Conservation (phyloP, 2,888 invertebrate genomes). For the Pyralis farinalis region DNA sequence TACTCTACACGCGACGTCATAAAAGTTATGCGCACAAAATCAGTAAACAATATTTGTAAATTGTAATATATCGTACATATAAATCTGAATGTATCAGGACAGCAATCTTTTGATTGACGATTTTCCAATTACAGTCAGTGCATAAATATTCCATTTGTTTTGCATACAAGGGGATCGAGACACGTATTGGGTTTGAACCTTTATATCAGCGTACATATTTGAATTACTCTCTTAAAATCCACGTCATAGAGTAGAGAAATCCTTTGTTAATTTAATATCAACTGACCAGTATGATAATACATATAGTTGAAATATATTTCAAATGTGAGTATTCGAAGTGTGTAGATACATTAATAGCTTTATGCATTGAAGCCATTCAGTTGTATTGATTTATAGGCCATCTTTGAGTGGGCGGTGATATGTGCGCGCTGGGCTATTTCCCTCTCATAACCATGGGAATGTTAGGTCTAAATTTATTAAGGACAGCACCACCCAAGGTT, state of each 20-base stretch:
- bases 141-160: constrained; percentile 66
- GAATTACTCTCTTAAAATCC: background rate
- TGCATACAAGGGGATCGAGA: constrained; percentile 46
- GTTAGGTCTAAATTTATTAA: constrained; percentile 42
- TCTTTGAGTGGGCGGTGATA: constrained; percentile 56
- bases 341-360: constrained; percentile 40
- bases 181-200: constrained; percentile 41
- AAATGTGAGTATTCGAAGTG: constrained; percentile 20
- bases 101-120: constrained; percentile 58
- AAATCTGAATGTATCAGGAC: constrained; percentile 39
- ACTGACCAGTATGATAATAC: constrained; percentile 4
- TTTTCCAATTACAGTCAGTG: constrained; percentile 51
- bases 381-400: constrained; percentile 56
- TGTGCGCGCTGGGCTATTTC: constrained; percentile 40
- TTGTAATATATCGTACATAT: constrained; percentile 18
- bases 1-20: constrained; percentile 13
- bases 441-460: constrained; percentile 25
- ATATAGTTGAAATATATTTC: constrained; percentile 11
- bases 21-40: background rate
- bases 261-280: background rate
- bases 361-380: constrained; percentile 52
- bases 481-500: constrained; percentile 15
- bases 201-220: constrained; percentile 21
- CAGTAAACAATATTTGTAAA: constrained; percentile 19
- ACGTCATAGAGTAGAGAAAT: constrained; percentile 18